These are phyloP conservation scores for Chrysemys picta DNA, from an alignment of 2,113 vertebrate species.

Conservation along the genomic window DNA sequence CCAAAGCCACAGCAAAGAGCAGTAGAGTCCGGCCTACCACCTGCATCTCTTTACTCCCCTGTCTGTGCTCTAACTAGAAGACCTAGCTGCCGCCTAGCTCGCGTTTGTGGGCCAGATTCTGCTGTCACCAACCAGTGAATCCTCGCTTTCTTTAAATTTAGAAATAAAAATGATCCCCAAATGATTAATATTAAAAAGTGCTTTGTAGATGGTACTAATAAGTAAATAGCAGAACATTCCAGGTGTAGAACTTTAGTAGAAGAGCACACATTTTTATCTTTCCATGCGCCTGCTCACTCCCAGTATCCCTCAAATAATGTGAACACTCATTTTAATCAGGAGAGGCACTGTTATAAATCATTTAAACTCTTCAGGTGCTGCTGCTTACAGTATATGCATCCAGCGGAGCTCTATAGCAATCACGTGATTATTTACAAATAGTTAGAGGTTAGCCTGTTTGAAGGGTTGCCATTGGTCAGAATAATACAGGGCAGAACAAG, in stretches of 20 bases:
- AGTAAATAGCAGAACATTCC: neutral
- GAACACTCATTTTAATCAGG: neutral
- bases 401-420: neutral
- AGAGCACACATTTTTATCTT: neutral
- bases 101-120: neutral
- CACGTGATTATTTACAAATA: neutral
- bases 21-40: neutral
- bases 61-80: fast-evolving
- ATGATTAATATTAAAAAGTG: neutral
- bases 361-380: neutral
- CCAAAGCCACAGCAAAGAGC: neutral
- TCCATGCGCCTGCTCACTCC: neutral
- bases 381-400: neutral
- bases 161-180: neutral
- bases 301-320: neutral
- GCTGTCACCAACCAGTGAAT: neutral
- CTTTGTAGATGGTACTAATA: neutral
- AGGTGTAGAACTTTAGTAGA: neutral
- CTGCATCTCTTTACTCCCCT: neutral
- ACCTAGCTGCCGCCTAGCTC: fast-evolving
- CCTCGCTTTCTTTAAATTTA: neutral
- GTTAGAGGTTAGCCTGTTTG: neutral
- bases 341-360: neutral
- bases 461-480: neutral
- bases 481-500: neutral